Evolutionary conservation across 1,140 invertebrate genomes (phyloP).

Genomic region (Temnothorax nylanderi): DNA sequence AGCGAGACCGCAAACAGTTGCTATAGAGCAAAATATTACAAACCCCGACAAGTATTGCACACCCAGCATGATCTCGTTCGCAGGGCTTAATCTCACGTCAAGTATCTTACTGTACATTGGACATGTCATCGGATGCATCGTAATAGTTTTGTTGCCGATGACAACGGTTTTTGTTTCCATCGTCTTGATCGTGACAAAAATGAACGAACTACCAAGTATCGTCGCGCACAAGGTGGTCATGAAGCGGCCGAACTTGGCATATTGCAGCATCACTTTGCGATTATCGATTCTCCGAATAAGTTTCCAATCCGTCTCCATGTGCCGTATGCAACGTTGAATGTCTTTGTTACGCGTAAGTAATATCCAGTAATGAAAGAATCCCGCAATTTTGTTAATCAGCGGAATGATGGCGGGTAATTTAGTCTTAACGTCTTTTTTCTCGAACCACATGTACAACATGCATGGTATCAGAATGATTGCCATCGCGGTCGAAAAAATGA

Average conservation of each 20-base stretch:
- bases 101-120: not conserved
- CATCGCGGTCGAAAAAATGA: not conserved
- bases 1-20: slow-evolving; percentile 25
- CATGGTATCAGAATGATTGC: not conserved
- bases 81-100: slow-evolving; percentile 49
- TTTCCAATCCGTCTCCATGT: slow-evolving; percentile 75
- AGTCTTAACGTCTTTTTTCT: slow-evolving; percentile 62
- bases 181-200: no score
- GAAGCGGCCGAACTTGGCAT: no score
- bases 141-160: no score
- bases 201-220: no score
- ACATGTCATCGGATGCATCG: no score
- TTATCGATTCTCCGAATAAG: slow-evolving; percentile 10
- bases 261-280: not conserved
- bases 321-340: slow-evolving; percentile 70
- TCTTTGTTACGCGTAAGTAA: slow-evolving; percentile 56
- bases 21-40: not conserved
- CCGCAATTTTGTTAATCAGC: slow-evolving; percentile 74
- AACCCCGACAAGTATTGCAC: slow-evolving; percentile 42
- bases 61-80: slow-evolving; percentile 65
- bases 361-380: slow-evolving; percentile 70
- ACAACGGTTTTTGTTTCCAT: no score
- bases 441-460: slow-evolving; percentile 53
- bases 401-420: slow-evolving; percentile 72
- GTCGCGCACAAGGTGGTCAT: no score